These are phyloP conservation scores for Dasyurus viverrinus DNA, from an alignment of 2,113 vertebrate genomes.

Conservation along the genomic window DNA sequence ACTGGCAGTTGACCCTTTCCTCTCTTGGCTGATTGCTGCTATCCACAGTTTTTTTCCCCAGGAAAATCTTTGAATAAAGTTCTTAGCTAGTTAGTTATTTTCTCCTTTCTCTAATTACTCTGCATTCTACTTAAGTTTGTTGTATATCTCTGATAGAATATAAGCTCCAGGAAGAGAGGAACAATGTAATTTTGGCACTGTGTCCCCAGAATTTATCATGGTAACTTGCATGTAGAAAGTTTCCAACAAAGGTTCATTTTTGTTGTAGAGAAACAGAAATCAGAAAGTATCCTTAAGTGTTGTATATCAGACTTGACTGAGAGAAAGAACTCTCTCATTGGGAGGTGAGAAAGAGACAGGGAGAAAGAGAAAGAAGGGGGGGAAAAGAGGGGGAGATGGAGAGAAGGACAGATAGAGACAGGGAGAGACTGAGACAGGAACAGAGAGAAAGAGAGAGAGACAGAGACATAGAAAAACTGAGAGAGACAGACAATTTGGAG, in stretches of 20 bases:
- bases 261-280: neutral
- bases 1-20: neutral
- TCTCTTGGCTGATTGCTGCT: neutral
- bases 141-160: neutral
- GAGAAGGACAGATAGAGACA: no score
- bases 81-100: neutral
- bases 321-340: neutral
- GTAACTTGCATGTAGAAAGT: neutral
- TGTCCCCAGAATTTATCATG: neutral
- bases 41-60: neutral
- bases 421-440: no score
- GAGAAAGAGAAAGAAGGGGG: no score
- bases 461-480: no score
- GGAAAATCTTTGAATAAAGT: neutral
- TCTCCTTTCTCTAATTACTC: neutral
- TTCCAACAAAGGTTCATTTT: neutral
- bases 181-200: neutral
- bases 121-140: neutral
- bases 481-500: conserved; percentile 36
- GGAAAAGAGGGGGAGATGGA: no score
- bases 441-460: no score
- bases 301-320: neutral
- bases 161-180: neutral
- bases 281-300: neutral
- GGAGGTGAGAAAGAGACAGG: no score